Conservation (phyloP, 2,113 vertebrate genomes). For the Axis porcinus region DNA sequence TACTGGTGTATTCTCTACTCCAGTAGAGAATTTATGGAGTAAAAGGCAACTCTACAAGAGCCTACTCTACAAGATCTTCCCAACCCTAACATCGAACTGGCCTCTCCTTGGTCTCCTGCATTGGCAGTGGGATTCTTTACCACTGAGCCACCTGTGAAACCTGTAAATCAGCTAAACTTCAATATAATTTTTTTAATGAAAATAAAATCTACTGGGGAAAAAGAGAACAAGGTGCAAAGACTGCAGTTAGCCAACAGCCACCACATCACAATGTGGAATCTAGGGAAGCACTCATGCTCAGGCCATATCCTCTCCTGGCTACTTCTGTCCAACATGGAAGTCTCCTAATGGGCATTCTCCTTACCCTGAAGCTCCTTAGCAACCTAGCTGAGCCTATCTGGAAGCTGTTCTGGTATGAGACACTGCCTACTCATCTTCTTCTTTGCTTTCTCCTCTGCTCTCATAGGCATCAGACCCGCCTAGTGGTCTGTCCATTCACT, state of each 20-base stretch:
- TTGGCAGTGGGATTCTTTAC: not conserved
- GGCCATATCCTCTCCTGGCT: not conserved
- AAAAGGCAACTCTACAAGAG: not conserved
- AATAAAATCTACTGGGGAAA: not conserved
- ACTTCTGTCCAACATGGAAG: not conserved
- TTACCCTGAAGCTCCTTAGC: not conserved
- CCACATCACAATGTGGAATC: not conserved
- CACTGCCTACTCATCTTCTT: not conserved
- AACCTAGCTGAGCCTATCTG: not conserved
- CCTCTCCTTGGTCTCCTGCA: not conserved
- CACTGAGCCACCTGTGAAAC: not conserved
- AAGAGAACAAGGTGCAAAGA: not conserved
- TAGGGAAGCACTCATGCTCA: not conserved
- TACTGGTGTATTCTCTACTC: not conserved
- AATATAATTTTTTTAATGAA: not conserved
- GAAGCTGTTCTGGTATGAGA: not conserved
- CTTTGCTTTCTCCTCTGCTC: not conserved
- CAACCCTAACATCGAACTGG: not conserved
- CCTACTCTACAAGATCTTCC: not conserved
- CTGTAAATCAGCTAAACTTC: not conserved
- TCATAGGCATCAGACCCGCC: not conserved
- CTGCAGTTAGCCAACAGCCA: not conserved
- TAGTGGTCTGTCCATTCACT: not conserved
- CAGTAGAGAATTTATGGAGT: not conserved
- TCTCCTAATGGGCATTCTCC: not conserved